Evolutionary conservation across 2,113 vertebrate species (phyloP), one percentile per base, ranked within the genome.

Genomic region (Beaufortia kweichowensis): DNA sequence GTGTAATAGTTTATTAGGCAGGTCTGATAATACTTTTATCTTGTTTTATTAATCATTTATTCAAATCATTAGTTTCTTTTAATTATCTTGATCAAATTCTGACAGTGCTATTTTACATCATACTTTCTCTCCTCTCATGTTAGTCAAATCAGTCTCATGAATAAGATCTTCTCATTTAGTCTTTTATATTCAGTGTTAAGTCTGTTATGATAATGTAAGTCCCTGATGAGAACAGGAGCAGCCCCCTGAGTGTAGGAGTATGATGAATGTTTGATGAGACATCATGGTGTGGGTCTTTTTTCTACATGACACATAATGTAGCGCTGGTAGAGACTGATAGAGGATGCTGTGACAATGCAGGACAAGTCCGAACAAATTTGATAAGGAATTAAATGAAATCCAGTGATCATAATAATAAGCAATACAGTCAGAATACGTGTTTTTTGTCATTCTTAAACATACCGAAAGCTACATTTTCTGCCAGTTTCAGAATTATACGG

Each of bases 241-340:
- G 33, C 33, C 53, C 31, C n/a, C n/a, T n/a, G n/a, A n/a, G n/a
- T n/a, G n/a, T 85, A 85, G 78, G 63, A 87, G 84, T 68, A 65
- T 26, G 14, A 33, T 56, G 57, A 65, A 67, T 75, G 24, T 28
- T 29, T 11, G 39, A 71, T 69, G 67, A 19, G 50, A 23, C 69
- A n/a, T 68, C 55, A 53, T 59, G 29, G 59, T 55, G 55, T 62
- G 53, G 26, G 59, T 46, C 61, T 66, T 56, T 29, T n/a, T 53
- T 69, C 64, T n/a, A 80, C 64, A 71, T 84, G 80, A 73, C 56
- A 76, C 62, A 72, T 39, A 41, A 26, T 75, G 15, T 6, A 19
- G 63, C 19, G 43, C 21, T 17, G n/a, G 55, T 29, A 70, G 67
- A 75, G 11, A 55, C 35, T 17, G n/a, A n/a, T n/a, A n/a, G n/a